phyloP scores from a whole-genome alignment of 2,888 invertebrate genomes.

The Caenorhabditis sp. region DNA sequence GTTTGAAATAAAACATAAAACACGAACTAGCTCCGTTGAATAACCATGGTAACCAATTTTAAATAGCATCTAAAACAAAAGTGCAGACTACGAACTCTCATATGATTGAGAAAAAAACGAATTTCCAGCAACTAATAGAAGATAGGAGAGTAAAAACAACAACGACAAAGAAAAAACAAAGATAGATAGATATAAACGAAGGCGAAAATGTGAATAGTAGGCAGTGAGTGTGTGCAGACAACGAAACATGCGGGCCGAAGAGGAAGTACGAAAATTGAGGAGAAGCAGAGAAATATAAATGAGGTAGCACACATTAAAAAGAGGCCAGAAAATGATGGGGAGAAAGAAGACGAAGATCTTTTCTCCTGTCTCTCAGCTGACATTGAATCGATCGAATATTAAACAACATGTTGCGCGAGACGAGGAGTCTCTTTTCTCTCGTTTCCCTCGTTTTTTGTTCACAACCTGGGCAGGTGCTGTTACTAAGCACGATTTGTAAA shows the following conservation, averaged over 20 bases:
- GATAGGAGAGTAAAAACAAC: background rate
- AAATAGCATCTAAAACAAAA: background rate
- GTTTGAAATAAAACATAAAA: too few relatives aligned
- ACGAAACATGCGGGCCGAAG: background rate
- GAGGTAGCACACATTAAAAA: background rate
- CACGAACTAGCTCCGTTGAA: too few relatives aligned
- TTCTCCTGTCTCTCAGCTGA: background rate
- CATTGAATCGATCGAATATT: background rate
- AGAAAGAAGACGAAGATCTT: too few relatives aligned
- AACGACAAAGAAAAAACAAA: constrained; percentile 8
- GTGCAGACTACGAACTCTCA: background rate
- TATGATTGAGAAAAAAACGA: background rate
- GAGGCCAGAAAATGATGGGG: background rate
- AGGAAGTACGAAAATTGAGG: background rate
- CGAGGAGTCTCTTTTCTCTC: background rate
- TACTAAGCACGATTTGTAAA: background rate
- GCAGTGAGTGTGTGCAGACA: background rate
- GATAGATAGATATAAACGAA: constrained; percentile 1
- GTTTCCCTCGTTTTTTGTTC: too few relatives aligned
- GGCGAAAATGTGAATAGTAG: constrained; percentile 9
- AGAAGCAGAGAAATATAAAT: background rate
- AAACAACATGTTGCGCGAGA: background rate
- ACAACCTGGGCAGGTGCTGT: too few relatives aligned
- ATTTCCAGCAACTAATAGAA: background rate
- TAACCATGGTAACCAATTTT: too few relatives aligned